Percentiles rank a stretch among this genome's conserved stretches.
Conservation (phyloP, 2,888 invertebrate species). For the Lasioglossum marginatum region DNA sequence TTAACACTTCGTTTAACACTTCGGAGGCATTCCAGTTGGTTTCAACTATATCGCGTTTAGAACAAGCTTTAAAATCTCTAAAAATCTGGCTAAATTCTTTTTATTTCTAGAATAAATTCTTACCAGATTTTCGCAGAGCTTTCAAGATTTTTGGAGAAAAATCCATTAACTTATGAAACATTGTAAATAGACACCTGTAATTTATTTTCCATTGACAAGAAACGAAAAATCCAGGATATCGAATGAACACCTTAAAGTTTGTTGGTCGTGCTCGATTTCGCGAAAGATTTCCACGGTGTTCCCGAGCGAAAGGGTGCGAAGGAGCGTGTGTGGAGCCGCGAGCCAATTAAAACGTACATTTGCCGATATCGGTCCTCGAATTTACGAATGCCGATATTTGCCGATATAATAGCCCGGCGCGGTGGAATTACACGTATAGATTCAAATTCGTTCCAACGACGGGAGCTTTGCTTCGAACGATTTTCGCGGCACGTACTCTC, state of each 20-base stretch:
- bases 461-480: conserved; percentile 27
- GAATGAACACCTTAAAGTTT: neutral
- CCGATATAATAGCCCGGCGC: conserved; percentile 34
- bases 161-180: too few relatives aligned
- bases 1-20: too few relatives aligned
- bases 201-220: too few relatives aligned
- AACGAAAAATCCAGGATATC: neutral
- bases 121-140: too few relatives aligned
- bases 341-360: conserved; percentile 40
- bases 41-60: too few relatives aligned
- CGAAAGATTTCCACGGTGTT: neutral
- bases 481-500: conserved; percentile 38
- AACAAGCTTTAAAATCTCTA: too few relatives aligned
- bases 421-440: conserved; percentile 48
- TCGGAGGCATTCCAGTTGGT: neutral
- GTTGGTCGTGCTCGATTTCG: neutral
- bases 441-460: conserved; percentile 40
- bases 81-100: too few relatives aligned
- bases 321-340: neutral
- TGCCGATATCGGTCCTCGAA: neutral
- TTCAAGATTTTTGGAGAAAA: too few relatives aligned
- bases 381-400: conserved; percentile 15
- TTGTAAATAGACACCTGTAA: too few relatives aligned
- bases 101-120: too few relatives aligned
- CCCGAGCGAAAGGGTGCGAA: neutral